Percentiles rank a stretch among this genome's conserved stretches.
Conservation (phyloP, 1,140 invertebrate genomes). For the Dendrolimus punctatus region DNA sequence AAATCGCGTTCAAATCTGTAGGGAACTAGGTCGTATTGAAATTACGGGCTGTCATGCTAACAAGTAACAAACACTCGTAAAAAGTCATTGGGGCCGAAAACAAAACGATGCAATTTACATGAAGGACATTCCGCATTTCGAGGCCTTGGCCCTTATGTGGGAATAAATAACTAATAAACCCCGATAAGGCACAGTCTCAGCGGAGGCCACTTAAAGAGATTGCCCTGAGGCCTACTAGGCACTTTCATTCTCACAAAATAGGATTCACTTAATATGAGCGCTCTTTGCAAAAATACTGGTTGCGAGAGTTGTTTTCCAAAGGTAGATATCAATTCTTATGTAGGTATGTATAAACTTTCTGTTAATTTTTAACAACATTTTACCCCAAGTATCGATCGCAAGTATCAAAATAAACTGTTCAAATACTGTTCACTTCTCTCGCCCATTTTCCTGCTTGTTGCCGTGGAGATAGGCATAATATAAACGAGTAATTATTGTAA, state of each 20-base stretch:
- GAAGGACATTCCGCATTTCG: conserved; percentile 12
- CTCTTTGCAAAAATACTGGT: conserved; percentile 21
- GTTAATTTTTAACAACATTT: no score
- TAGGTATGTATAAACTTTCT: neutral
- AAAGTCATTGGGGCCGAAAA: neutral
- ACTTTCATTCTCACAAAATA: conserved; percentile 22
- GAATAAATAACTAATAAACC: conserved; percentile 33
- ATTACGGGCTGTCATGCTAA: no score
- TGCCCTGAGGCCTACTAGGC: conserved; percentile 17
- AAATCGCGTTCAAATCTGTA: no score
- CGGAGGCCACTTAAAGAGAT: conserved; percentile 29
- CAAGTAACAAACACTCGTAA: neutral
- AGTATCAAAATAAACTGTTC: no score
- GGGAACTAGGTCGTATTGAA: no score
- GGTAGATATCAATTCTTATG: conserved; percentile 15
- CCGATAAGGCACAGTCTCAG: conserved; percentile 16
- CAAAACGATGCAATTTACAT: conserved; percentile 22
- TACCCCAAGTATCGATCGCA: no score
- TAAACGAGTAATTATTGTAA: no score
- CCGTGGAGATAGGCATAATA: no score
- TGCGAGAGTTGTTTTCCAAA: conserved; percentile 4
- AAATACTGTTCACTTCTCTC: no score
- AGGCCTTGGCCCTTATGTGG: conserved; percentile 11
- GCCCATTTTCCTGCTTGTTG: no score
- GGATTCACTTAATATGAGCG: conserved; percentile 27